Evolutionary conservation across 92 coral and sea anemone species (phyloP).

Genomic region (Epizoanthus scotinus): DNA sequence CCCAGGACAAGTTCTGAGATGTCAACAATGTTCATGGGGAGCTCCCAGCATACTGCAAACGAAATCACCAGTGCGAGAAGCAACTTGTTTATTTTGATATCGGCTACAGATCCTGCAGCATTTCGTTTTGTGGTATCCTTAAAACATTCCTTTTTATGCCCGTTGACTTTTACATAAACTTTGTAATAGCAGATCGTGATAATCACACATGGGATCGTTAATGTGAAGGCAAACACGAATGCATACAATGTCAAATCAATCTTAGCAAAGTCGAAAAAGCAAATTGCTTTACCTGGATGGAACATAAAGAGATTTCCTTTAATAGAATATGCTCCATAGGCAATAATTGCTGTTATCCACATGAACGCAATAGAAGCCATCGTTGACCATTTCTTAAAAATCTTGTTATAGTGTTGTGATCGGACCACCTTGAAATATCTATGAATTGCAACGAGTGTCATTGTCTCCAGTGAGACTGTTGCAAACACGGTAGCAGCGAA

Average conservation of each 20-base stretch:
- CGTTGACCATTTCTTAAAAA: background rate
- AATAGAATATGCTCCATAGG: background rate
- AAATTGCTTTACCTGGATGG: background rate
- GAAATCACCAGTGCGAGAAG: background rate
- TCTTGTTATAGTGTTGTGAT: background rate
- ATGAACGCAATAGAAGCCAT: background rate
- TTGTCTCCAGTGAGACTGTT: background rate
- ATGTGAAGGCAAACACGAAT: background rate
- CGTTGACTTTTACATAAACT: background rate
- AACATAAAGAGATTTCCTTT: background rate
- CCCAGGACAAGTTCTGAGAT: background rate
- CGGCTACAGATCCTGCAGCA: background rate
- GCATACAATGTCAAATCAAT: background rate
- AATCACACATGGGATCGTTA: background rate
- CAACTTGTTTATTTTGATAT: background rate
- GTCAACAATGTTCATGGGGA: background rate
- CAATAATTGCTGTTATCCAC: background rate
- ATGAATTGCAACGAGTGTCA: background rate
- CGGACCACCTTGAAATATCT: background rate
- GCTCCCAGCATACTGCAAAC: background rate
- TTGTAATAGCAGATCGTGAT: background rate
- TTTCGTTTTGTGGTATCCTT: background rate
- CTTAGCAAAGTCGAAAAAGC: background rate
- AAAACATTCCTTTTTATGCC: background rate
- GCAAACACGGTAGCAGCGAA: background rate